Evolutionary conservation across 1,140 invertebrate genomes (phyloP), one percentile per base, ranked within the genome.

Genomic region (Bemisia tabaci): DNA sequence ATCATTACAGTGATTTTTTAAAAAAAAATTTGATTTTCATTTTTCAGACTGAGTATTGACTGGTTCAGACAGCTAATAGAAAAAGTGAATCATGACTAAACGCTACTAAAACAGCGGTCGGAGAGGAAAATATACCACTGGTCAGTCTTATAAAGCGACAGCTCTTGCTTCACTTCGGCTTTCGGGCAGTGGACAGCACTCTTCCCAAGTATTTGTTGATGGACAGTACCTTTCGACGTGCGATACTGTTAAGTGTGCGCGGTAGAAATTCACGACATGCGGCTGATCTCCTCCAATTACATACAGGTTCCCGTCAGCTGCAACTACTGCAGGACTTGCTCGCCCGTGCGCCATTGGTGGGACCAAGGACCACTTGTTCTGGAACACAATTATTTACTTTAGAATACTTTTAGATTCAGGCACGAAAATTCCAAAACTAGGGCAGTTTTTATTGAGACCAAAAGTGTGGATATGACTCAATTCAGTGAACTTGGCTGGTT

Each of bases 141-240:
- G n/a, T n/a, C 12, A n/a, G 21, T 33, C 33, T 71, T 68, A 74
- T 17, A 73, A 77, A 59, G 87, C 84, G 25, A 85, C 82, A 22
- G 89, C 88, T n/a, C 87, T 89, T 24, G 90, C 90, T 77, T 93
- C 90, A 67, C 91, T 90, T 71, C 92, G 83, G 69, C 87, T 89
- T 70, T 87, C 85, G 26, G 90, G 90, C 68, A 95, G 79, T 24
- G 88, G 82, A 25, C 86, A 84, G 69, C 86, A 86, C 67, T 87
- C 83, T 65, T 83, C 82, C 93, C 93, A 95, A 33, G 79, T 79
- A 73, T 91, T 85, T 2, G 82, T 85, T 59, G 84, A 78, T 1
- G 91, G 91, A 80, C 94, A 87, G 76, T 88, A 94, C 70, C 87
- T 83, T 75, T 94, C 91, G 0, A 91, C 88, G 48, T 85, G 84